phyloP scores from a whole-genome alignment of 64 coral and sea anemone genomes.

The Porites australiensis region DNA sequence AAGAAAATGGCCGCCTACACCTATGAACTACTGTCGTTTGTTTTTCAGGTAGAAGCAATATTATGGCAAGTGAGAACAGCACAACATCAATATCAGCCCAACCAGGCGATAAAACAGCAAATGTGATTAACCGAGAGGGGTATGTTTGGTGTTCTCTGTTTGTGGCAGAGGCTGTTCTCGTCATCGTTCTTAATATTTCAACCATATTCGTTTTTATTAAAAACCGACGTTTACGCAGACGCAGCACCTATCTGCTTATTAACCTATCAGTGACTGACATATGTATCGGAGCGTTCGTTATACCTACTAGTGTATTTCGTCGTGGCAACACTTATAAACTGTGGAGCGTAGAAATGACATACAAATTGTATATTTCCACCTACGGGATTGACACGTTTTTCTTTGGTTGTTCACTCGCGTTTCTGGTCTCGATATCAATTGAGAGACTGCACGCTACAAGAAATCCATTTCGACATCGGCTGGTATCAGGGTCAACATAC shows the following conservation, averaged over 20 bases:
- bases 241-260: slow-evolving; percentile 30
- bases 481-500: neutral
- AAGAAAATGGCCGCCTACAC: too few relatives aligned
- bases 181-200: slow-evolving; percentile 15
- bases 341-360: neutral
- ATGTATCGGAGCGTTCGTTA: neutral
- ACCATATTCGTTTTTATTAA: slow-evolving; percentile 7
- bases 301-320: slow-evolving; percentile 10
- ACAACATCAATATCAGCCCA: neutral
- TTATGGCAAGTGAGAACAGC: neutral
- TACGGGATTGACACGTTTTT: slow-evolving; percentile 19
- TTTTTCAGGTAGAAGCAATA: neutral
- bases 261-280: slow-evolving; percentile 25
- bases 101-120: neutral
- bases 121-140: neutral
- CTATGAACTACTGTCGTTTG: too few relatives aligned
- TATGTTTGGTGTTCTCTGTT: slow-evolving; percentile 26
- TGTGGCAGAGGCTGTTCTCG: neutral
- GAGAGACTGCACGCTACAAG: slow-evolving; percentile 37
- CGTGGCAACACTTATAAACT: slow-evolving; percentile 14
- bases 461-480: slow-evolving; percentile 3
- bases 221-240: neutral
- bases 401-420: slow-evolving; percentile 19
- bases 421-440: slow-evolving; percentile 30
- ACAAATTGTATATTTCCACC: neutral